Conservation (phyloP, 2,113 vertebrate species). For the Hyaena hyaena region DNA sequence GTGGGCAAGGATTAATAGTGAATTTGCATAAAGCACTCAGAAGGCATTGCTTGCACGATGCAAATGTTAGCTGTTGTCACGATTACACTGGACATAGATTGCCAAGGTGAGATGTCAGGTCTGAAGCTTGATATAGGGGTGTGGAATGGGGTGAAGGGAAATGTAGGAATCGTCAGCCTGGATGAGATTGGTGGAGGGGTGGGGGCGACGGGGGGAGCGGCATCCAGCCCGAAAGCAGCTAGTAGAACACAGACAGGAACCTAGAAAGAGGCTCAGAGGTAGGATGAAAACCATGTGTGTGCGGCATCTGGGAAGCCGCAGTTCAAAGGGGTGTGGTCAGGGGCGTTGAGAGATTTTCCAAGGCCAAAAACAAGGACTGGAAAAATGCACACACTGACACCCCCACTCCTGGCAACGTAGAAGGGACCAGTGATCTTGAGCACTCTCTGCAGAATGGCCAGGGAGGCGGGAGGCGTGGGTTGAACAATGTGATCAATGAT, state of each 20-base stretch:
- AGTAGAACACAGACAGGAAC: not conserved
- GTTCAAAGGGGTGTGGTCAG: too few relatives aligned
- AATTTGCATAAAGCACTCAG: not conserved
- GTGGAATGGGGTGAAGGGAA: not conserved
- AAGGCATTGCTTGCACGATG: not conserved
- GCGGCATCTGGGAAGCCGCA: not conserved
- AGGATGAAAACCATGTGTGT: not conserved
- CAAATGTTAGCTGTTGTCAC: slow-evolving; percentile 24
- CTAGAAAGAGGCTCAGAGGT: not conserved
- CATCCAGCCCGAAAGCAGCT: not conserved
- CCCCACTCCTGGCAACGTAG: not conserved
- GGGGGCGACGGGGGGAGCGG: too few relatives aligned
- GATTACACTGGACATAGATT: not conserved
- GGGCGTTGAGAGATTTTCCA: not conserved
- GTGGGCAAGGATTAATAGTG: not conserved
- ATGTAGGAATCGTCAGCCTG: not conserved
- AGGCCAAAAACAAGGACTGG: not conserved
- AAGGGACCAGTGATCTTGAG: not conserved
- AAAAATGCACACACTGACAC: not conserved
- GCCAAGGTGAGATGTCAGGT: not conserved
- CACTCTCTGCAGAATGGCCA: not conserved
- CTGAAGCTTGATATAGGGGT: not conserved
- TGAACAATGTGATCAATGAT: not conserved
- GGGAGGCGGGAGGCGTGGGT: not conserved
- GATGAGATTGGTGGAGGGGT: not conserved